phyloP scores from a whole-genome alignment of 2,113 vertebrate species.

The Thunnus thynnus region DNA sequence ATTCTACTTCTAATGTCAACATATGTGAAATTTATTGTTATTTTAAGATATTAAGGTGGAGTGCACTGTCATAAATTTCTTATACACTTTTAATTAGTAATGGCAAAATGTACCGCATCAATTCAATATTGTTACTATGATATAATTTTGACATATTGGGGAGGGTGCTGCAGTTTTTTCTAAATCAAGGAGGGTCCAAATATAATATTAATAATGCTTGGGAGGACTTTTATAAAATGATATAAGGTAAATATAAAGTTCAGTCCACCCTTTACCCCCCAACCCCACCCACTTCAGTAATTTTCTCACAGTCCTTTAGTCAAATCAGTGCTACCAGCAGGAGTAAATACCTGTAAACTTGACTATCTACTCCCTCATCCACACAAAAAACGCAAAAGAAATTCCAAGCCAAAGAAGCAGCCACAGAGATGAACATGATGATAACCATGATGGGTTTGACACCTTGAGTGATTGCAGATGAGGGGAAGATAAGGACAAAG shows the following conservation, averaged over 20 bases:
- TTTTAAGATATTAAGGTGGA: too few species aligned
- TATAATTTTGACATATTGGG: too few species aligned
- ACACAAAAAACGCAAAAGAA: not conserved
- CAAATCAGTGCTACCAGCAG: not conserved
- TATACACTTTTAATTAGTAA: too few species aligned
- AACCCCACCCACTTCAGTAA: not conserved
- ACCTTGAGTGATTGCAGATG: slow-evolving; percentile 33
- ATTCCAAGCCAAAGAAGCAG: not conserved
- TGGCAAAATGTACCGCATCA: too few species aligned
- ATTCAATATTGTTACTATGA: too few species aligned
- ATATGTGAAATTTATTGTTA: too few species aligned
- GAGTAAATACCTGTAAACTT: not conserved
- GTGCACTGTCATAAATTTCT: too few species aligned
- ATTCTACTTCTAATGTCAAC: too few species aligned
- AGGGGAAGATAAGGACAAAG: slow-evolving; percentile 25
- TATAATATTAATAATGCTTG: not conserved
- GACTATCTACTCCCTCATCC: not conserved
- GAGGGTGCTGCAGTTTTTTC: not conserved
- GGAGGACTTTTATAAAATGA: too few species aligned
- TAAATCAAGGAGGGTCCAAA: not conserved
- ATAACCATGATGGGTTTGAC: slow-evolving; percentile 17
- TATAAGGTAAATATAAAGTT: not conserved
- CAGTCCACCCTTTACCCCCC: too few species aligned
- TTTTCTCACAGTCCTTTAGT: not conserved
- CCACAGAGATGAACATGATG: not conserved